Evolutionary conservation across 2,113 vertebrate species (phyloP), one percentile per base, ranked within the genome.

Genomic region (Gymnorhina tibicen): DNA sequence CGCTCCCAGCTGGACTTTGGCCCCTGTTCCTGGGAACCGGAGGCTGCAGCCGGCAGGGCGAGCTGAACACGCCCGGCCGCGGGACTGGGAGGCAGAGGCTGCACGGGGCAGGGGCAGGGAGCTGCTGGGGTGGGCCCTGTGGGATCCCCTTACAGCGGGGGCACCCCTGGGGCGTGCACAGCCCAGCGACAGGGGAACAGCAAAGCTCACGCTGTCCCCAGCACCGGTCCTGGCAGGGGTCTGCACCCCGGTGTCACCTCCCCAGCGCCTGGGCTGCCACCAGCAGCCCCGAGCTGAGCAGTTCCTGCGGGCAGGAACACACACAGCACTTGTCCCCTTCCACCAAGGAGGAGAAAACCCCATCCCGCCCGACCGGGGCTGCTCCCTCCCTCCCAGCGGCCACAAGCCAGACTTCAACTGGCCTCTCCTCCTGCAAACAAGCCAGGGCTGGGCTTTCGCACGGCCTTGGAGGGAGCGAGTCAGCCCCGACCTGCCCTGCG

Each of bases 201-300:
- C 62, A 83, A 3, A 73, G 63, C 33, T 59, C 67, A 6, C 16
- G 0, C 12, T 16, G 21, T 15, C 13, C 32, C 37, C 86, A 56
- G 39, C 42, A 12, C 52, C 0, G 30, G 46, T 3, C 47, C n/a
- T 13, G 6, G 13, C 22, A 13, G 46, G 37, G 39, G 2, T 15
- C 37, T 26, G 49, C 35, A 37, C 2, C 22, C 3, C 0, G 0
- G 33, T 17, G 49, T 5, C 60, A 15, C 68, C 35, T 23, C 33
- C 39, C 50, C 75, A 20, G 83, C 44, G 11, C 22, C 55, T 17
- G 19, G 18, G 22, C 62, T 52, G 32, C 35, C 76, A 62, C 4
- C 35, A 23, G 18, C 3, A 1, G 18, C 27, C n/a, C 60, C 0
- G 0, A 4, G 11, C 67, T 1, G 15, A 79, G 58, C 52, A 16